A percentile compares a stretch with the other conserved stretches of the same genome.
Evolutionary conservation across 2,113 vertebrate species (phyloP).

Genomic region (Taurulus bubalis): DNA sequence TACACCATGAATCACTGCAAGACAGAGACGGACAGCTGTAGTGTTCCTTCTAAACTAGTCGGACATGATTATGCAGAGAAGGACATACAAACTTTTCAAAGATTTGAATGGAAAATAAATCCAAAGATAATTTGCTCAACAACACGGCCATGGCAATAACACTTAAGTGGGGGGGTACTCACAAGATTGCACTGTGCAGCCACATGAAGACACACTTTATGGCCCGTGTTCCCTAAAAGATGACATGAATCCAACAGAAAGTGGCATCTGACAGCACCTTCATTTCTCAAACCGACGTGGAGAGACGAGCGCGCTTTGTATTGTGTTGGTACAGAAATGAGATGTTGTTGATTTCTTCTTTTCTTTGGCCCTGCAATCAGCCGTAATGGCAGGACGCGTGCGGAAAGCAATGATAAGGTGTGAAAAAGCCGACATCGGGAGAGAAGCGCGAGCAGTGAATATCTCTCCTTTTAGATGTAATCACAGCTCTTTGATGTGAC

Average conservation of each 20-base stretch:
- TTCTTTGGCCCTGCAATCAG: conserved; percentile 75
- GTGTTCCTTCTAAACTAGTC: background rate
- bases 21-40: too few relatives aligned
- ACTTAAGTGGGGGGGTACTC: background rate
- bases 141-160: background rate
- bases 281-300: conserved; percentile 26
- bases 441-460: conserved; percentile 40
- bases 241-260: conserved; percentile 25
- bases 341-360: conserved; percentile 63
- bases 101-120: background rate
- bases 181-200: conserved; percentile 11
- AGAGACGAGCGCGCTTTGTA: conserved; percentile 24
- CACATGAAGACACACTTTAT: conserved; percentile 4
- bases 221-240: conserved; percentile 1
- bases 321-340: too few relatives aligned
- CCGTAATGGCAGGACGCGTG: conserved; percentile 60
- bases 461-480: conserved; percentile 68
- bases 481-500: conserved; percentile 67
- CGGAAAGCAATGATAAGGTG: conserved; percentile 75
- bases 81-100: background rate
- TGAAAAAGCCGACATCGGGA: conserved; percentile 71
- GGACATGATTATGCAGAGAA: background rate
- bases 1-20: too few relatives aligned
- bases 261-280: background rate
- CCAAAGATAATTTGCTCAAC: background rate